Evolutionary conservation across 2,113 vertebrate genomes (phyloP).

Genomic region (Procavia capensis): DNA sequence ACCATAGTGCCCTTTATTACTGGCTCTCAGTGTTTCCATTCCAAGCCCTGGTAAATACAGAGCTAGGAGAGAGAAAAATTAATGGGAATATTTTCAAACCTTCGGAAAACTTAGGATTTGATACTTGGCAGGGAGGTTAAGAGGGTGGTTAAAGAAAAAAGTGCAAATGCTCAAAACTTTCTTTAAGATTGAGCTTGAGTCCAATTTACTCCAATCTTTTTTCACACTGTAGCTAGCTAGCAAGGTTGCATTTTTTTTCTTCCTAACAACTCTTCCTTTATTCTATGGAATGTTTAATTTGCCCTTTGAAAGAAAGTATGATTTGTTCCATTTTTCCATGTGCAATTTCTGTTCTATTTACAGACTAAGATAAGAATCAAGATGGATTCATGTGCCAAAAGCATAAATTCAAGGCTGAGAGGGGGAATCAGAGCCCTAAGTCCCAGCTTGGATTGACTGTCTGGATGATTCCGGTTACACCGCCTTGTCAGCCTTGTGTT

Average conservation of each 20-base stretch:
- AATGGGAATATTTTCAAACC: slow-evolving; percentile 81
- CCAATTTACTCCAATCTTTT: slow-evolving; percentile 66
- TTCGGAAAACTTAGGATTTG: slow-evolving; percentile 77
- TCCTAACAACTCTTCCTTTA: slow-evolving; percentile 79
- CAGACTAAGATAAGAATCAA: slow-evolving; percentile 81
- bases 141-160: slow-evolving; percentile 79
- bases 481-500: background rate
- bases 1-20: slow-evolving; percentile 65
- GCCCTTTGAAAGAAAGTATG: slow-evolving; percentile 80
- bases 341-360: slow-evolving; percentile 82
- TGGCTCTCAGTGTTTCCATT: slow-evolving; percentile 76
- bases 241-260: slow-evolving; percentile 63
- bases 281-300: slow-evolving; percentile 84
- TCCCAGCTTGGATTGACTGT: slow-evolving; percentile 25
- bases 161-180: slow-evolving; percentile 72
- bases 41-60: slow-evolving; percentile 73
- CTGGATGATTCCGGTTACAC: slow-evolving; percentile 6
- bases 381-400: slow-evolving; percentile 74
- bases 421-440: slow-evolving; percentile 69
- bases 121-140: slow-evolving; percentile 77
- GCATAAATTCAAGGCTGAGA: slow-evolving; percentile 63
- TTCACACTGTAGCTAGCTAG: slow-evolving; percentile 67
- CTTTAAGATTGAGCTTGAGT: slow-evolving; percentile 63
- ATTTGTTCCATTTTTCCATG: slow-evolving; percentile 82
- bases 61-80: slow-evolving; percentile 67